Conservation (phyloP, 1,140 invertebrate species). For the Neocloeon triangulifer region DNA sequence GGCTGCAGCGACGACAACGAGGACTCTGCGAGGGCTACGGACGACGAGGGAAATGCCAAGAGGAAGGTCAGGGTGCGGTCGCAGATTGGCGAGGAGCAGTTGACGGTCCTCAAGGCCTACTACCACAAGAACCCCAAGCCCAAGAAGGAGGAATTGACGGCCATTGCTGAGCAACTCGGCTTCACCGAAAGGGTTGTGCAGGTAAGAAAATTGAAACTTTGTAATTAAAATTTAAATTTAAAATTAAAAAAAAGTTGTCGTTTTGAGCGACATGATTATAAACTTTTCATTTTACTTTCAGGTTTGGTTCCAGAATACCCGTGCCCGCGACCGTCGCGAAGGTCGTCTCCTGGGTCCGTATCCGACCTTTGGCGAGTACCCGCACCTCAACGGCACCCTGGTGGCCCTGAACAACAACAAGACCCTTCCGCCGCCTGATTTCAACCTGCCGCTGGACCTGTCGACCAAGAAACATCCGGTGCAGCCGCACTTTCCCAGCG, state of each 20-base stretch:
- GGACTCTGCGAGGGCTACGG: conserved; percentile 19
- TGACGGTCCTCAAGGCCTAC: conserved; percentile 64
- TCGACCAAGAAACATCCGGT: conserved; percentile 42
- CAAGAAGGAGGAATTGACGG: conserved; percentile 74
- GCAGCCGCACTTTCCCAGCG: too few species aligned
- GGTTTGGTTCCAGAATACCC: conserved; percentile 93
- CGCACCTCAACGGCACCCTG: conserved; percentile 5
- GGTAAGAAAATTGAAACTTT: too few species aligned
- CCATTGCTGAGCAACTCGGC: conserved; percentile 71
- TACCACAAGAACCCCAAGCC: conserved; percentile 79
- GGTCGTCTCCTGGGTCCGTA: conserved; percentile 19
- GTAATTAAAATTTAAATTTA: conserved; percentile 1
- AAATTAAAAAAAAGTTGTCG: too few species aligned
- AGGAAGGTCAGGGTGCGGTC: conserved; percentile 66
- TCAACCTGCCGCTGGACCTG: conserved; percentile 50
- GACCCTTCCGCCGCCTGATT: conserved; percentile 6
- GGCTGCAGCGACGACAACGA: conserved; percentile 29
- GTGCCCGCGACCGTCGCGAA: conserved; percentile 69
- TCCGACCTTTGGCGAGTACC: conserved; percentile 6
- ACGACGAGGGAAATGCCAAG: conserved; percentile 19
- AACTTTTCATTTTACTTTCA: too few species aligned
- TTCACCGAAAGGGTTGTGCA: conserved; percentile 86
- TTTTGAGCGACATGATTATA: conserved; percentile 3
- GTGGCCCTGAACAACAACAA: conserved; percentile 7
- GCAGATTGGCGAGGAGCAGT: conserved; percentile 80